These are phyloP conservation scores for Pseudochirops corinnae DNA, from an alignment of 2,797 vertebrate species.

Conservation along the genomic window DNA sequence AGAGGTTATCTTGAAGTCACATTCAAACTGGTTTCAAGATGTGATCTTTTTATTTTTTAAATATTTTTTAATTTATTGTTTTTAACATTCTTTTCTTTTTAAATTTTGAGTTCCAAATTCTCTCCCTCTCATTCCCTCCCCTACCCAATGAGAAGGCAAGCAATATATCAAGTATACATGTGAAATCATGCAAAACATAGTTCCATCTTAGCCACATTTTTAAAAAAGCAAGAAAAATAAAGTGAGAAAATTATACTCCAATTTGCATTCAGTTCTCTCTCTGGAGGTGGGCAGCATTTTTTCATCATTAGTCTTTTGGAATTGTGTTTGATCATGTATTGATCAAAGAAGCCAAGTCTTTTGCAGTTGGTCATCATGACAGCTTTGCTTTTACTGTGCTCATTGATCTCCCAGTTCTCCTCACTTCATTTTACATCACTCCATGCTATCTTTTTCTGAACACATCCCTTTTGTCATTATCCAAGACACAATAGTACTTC, in stretches of 20 bases:
- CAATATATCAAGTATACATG: neutral
- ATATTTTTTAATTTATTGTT: neutral
- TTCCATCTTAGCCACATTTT: neutral
- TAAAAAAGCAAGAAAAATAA: neutral
- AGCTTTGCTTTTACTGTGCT: neutral
- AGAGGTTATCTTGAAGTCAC: constrained; percentile 8
- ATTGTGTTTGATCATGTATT: neutral
- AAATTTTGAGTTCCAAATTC: neutral
- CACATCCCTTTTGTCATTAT: neutral
- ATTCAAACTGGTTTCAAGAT: constrained; percentile 12
- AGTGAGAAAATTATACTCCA: neutral
- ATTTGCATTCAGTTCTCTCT: neutral
- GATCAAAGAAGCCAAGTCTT: neutral
- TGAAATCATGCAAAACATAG: neutral
- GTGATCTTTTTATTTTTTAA: neutral
- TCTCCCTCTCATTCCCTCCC: neutral
- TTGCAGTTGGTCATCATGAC: neutral
- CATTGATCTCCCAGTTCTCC: neutral
- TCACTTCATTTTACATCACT: neutral
- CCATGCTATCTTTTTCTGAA: neutral
- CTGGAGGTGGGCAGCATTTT: neutral
- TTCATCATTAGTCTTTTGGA: neutral
- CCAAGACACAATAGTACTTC: neutral
- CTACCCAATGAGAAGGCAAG: neutral
- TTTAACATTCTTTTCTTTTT: neutral